These are phyloP conservation scores for Asarcornis scutulata DNA, from an alignment of 2,113 vertebrate genomes.

Conservation along the genomic window DNA sequence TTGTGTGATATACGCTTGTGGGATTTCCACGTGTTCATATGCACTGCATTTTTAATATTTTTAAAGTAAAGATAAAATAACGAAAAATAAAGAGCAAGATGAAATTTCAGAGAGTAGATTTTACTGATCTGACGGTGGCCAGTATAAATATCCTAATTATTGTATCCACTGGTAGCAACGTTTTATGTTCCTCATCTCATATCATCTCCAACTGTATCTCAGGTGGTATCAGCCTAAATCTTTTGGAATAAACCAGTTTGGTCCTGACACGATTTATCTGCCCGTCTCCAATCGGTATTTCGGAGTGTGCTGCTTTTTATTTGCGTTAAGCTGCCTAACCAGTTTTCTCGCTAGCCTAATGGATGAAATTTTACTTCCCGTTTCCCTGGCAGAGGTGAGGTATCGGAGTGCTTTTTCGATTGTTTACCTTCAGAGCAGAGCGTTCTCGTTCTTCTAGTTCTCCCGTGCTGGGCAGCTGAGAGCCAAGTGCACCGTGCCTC, in stretches of 20 bases:
- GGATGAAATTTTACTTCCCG: slow-evolving; percentile 48
- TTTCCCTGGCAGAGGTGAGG: slow-evolving; percentile 24
- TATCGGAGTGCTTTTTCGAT: not conserved
- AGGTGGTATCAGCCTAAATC: not conserved
- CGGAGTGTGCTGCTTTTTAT: slow-evolving; percentile 1
- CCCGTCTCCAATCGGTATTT: slow-evolving; percentile 16
- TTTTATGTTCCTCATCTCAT: not conserved
- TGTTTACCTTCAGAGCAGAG: not conserved
- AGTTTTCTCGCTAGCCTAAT: slow-evolving; percentile 30
- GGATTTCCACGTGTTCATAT: not conserved
- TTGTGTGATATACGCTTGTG: rapidly evolving
- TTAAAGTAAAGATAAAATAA: not conserved
- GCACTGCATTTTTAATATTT: not conserved
- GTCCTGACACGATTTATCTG: not conserved
- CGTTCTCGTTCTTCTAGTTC: not conserved
- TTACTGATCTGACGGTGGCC: not conserved
- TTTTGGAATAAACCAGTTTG: not conserved
- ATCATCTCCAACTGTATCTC: not conserved
- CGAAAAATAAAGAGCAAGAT: not conserved
- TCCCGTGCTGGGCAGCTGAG: not conserved
- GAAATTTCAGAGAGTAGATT: not conserved
- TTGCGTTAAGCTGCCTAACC: slow-evolving; percentile 53
- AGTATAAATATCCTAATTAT: not conserved
- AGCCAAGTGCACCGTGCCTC: not conserved
- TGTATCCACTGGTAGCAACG: not conserved